phyloP scores from a whole-genome alignment of 2,113 vertebrate species.

The Bos indicus region DNA sequence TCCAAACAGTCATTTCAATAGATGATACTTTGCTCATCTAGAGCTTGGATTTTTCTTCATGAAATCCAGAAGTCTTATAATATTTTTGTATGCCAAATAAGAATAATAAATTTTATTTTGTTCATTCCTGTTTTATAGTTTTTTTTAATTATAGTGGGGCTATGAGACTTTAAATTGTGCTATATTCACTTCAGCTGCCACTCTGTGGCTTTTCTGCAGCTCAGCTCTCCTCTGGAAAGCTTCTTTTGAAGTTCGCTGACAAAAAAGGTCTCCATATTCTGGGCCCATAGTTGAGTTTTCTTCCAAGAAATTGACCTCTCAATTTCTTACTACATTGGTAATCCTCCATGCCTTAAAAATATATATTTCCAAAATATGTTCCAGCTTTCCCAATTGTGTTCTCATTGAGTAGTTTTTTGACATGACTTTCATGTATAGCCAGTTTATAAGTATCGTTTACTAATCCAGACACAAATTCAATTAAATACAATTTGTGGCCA shows the following conservation, averaged over 20 bases:
- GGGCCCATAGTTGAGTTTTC: background rate
- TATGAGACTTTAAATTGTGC: background rate
- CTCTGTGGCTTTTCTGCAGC: background rate
- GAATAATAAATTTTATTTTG: background rate
- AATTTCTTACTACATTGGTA: background rate
- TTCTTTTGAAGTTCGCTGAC: background rate
- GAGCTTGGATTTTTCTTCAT: background rate
- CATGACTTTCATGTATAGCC: background rate
- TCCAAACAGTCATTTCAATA: background rate
- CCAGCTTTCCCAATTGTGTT: accelerated
- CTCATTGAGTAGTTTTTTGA: background rate
- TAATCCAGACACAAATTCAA: background rate
- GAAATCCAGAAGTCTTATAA: background rate
- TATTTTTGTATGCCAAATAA: background rate
- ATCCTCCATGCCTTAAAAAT: background rate
- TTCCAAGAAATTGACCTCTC: background rate
- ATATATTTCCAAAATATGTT: background rate
- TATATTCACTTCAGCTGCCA: background rate
- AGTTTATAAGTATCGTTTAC: background rate
- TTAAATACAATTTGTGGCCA: background rate
- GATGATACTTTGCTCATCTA: background rate
- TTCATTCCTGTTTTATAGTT: background rate
- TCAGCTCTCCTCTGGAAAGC: background rate
- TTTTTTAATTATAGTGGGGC: background rate
- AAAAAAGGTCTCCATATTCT: background rate